Percentiles rank a stretch among this genome's conserved stretches.
Evolutionary conservation across 2,113 vertebrate species (phyloP).

Genomic region (Neogobius melanostomus): DNA sequence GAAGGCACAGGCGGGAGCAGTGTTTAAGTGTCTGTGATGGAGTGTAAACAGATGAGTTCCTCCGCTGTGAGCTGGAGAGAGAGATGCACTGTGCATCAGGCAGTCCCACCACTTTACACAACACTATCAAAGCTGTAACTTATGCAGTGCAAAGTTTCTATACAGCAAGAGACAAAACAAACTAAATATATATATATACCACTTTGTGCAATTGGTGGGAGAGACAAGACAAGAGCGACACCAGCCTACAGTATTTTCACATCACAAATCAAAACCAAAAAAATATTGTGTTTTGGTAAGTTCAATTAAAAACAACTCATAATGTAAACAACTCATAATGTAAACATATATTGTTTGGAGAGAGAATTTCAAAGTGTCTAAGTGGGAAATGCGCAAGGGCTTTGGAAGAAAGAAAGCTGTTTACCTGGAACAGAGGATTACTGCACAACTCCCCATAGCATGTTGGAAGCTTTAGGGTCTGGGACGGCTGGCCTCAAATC

Average conservation of each 20-base stretch:
- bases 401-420: conserved; percentile 71
- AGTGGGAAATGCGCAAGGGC: conserved; percentile 46
- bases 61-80: conserved; percentile 41
- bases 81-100: conserved; percentile 38
- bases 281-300: conserved; percentile 39
- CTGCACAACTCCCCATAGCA: conserved; percentile 71
- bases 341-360: conserved; percentile 40
- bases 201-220: background rate
- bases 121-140: conserved; percentile 20
- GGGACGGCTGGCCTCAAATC: conserved; percentile 68
- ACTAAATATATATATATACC: background rate
- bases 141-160: background rate
- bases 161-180: background rate
- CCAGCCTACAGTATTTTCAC: background rate
- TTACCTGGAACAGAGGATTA: conserved; percentile 81
- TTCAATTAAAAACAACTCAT: conserved; percentile 49
- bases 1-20: conserved; percentile 59
- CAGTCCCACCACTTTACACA: conserved; percentile 42
- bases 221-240: conserved; percentile 25
- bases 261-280: conserved; percentile 20
- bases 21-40: conserved; percentile 73
- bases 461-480: conserved; percentile 66
- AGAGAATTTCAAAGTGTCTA: conserved; percentile 36
- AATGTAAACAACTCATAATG: conserved; percentile 32
- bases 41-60: conserved; percentile 71